Evolutionary conservation across 2,888 invertebrate species (phyloP).

Genomic region (Caenorhabditis auriculariae): DNA sequence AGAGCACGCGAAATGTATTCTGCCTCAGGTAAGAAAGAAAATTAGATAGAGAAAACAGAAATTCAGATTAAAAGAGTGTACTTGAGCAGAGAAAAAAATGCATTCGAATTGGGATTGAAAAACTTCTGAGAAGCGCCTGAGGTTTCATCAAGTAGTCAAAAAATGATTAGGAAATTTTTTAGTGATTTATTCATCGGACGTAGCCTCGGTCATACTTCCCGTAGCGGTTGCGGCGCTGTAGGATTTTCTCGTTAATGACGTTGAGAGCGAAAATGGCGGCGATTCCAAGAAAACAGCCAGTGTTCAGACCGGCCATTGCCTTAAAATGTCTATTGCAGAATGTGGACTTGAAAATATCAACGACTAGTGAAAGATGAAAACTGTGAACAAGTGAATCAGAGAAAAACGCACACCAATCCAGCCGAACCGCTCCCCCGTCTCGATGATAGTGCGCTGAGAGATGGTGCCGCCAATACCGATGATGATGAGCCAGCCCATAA

Average conservation of each 20-base stretch:
- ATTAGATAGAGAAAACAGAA: too few relatives aligned
- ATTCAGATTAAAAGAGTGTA: too few relatives aligned
- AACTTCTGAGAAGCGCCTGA: too few relatives aligned
- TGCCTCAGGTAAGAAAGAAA: too few relatives aligned
- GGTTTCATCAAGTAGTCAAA: too few relatives aligned
- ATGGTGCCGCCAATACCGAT: conserved; percentile 61
- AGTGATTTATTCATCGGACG: too few relatives aligned
- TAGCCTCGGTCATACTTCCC: conserved; percentile 38
- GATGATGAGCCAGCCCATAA: conserved; percentile 61
- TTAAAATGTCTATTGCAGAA: conserved; percentile 32
- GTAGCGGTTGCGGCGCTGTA: conserved; percentile 31
- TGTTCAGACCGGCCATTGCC: conserved; percentile 60
- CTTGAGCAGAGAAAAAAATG: too few relatives aligned
- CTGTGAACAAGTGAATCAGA: conserved; percentile 10
- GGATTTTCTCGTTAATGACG: conserved; percentile 58
- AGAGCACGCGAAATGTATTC: too few relatives aligned
- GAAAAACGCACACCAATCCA: conserved; percentile 55
- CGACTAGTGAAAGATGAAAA: too few relatives aligned
- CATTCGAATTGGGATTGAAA: too few relatives aligned
- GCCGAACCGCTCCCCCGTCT: conserved; percentile 61
- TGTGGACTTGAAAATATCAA: too few relatives aligned
- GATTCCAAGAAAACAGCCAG: conserved; percentile 57
- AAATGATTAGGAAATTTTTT: too few relatives aligned
- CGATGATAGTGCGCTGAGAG: conserved; percentile 59
- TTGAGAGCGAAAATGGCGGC: conserved; percentile 53